Evolutionary conservation across 1,140 invertebrate genomes (phyloP), one percentile per base, ranked within the genome.

Genomic region (Acyrthosiphon pisum): DNA sequence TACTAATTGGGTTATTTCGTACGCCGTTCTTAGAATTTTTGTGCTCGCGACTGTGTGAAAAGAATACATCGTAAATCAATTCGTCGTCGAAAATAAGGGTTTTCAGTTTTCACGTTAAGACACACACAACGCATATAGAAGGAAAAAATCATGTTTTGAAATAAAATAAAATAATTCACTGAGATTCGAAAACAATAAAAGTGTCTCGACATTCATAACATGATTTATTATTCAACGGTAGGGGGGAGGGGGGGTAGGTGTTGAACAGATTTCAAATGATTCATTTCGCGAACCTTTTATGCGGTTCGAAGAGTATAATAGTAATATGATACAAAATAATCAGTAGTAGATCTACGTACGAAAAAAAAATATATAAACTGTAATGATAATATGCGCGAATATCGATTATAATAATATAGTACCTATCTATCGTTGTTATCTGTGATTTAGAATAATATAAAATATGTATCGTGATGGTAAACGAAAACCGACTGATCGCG

Each of bases 101-200:
- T 83, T 83, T 37, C 2, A 23, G 22, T 83, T 83, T 83, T 37
- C 2, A 23, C 76, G 22, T 23, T 26, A 84, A 84, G 23, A 30
- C 35, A 37, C 35, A 41, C 37, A 41, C 22, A 84, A 35, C 8
- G 37, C 23, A 6, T 14, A 46, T 30, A 86, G 4, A 8, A 86
- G 41, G 26, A 26, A 46, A 86, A 86, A 86, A 86, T 86, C 23
- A 86, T 30, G 84, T 46, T 46, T 86, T 30, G 35, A 83, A 83
- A 44, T 84, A 30, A 26, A 83, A 83, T 23, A 44, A n/a, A 37
- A 56, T 56, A 26, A 53, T 26, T 89, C 7, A 4, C 35, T 6
- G 48, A 89, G n/a, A 53, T 89, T 35, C 35, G 20, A 89, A 89
- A 89, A 89, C 48, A 53, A 56, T 89, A 56, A 89, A 89, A 89